Evolutionary conservation across 2,888 invertebrate genomes (phyloP).

Genomic region (Allolobophora icterica): DNA sequence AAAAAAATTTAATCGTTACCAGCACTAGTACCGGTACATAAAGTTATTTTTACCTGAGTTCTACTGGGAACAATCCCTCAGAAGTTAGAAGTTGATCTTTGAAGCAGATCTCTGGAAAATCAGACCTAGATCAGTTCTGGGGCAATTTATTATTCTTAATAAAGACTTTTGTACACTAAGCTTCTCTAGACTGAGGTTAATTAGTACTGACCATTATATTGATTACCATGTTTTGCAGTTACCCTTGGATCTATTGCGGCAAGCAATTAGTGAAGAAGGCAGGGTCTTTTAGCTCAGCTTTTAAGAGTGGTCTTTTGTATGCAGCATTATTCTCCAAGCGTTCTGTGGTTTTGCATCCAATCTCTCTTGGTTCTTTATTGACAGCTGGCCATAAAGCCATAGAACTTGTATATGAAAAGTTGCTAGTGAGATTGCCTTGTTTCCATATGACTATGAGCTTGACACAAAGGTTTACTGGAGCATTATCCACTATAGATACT

Average conservation of each 20-base stretch:
- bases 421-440: neutral
- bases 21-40: too few relatives aligned
- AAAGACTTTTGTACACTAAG: neutral
- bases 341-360: neutral
- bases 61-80: neutral
- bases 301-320: slow-evolving; percentile 9
- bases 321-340: neutral
- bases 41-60: neutral
- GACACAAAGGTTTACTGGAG: neutral
- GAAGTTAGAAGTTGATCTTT: neutral
- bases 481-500: neutral
- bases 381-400: slow-evolving; percentile 9
- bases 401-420: neutral
- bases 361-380: neutral
- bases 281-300: neutral
- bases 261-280: neutral
- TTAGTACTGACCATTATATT: neutral
- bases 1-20: too few relatives aligned
- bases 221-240: neutral
- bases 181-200: neutral
- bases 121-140: neutral
- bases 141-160: neutral
- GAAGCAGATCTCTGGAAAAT: neutral
- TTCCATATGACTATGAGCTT: neutral
- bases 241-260: neutral